Evolutionary conservation across 2,113 vertebrate species (phyloP).

Genomic region (Larimichthys crocea): DNA sequence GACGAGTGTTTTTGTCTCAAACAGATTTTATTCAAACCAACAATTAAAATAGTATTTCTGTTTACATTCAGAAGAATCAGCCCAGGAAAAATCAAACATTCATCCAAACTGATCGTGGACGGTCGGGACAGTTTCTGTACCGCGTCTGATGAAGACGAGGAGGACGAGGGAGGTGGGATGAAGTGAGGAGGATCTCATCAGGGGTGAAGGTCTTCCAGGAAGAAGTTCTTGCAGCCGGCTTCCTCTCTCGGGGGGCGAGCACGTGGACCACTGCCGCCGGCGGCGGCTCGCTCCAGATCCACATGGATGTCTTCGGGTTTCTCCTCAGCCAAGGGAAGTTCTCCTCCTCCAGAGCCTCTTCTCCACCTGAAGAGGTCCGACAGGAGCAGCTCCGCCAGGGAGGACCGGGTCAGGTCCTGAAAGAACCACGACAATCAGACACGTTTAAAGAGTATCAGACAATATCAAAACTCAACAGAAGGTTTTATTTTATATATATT

Average conservation of each 20-base stretch:
- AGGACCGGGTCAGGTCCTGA: slow-evolving; percentile 91
- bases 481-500: too few relatives aligned
- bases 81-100: slow-evolving; percentile 48
- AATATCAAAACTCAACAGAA: too few relatives aligned
- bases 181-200: slow-evolving; percentile 85
- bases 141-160: slow-evolving; percentile 15
- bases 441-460: too few relatives aligned
- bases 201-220: slow-evolving; percentile 99
- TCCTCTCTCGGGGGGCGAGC: slow-evolving; percentile 93
- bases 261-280: slow-evolving; percentile 80
- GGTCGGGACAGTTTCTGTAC: slow-evolving; percentile 38
- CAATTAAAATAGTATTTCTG: slow-evolving; percentile 70
- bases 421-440: too few relatives aligned
- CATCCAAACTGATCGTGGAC: slow-evolving; percentile 13
- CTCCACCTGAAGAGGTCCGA: slow-evolving; percentile 93
- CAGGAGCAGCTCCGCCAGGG: slow-evolving; percentile 90
- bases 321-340: slow-evolving; percentile 78
- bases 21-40: slow-evolving; percentile 74
- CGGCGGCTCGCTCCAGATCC: slow-evolving; percentile 87
- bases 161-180: slow-evolving; percentile 4
- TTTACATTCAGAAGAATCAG: slow-evolving; percentile 67
- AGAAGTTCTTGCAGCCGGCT: slow-evolving; percentile 99
- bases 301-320: slow-evolving; percentile 90
- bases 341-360: slow-evolving; percentile 95
- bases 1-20: slow-evolving; percentile 58